Evolutionary conservation across 2,113 vertebrate species (phyloP).

Genomic region (Dendropsophus ebraccatus): DNA sequence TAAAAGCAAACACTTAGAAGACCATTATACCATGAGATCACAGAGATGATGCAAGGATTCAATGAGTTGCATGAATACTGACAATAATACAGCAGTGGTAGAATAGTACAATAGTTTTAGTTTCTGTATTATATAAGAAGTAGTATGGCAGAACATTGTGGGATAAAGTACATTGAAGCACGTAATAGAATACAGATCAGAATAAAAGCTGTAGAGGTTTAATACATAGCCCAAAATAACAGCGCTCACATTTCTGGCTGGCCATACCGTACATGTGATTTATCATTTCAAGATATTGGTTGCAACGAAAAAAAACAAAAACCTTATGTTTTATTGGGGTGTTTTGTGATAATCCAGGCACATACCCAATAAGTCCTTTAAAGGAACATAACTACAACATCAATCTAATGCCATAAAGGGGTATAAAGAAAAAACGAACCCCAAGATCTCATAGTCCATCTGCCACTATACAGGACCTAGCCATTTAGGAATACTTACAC

Average conservation of each 20-base stretch:
- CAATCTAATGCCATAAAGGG: no score
- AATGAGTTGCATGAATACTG: neutral
- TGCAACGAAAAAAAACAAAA: no score
- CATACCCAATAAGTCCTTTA: no score
- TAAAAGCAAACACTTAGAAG: neutral
- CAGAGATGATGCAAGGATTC: conserved; percentile 25
- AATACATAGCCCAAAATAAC: neutral
- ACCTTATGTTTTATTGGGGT: no score
- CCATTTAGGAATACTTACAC: no score
- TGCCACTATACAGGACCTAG: no score
- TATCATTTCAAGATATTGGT: neutral
- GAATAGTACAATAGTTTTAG: neutral
- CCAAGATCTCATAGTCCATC: no score
- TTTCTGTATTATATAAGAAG: neutral
- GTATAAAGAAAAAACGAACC: no score
- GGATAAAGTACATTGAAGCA: neutral
- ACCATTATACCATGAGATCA: neutral
- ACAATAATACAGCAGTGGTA: no score
- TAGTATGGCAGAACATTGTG: neutral
- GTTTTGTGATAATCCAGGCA: no score
- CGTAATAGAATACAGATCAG: neutral
- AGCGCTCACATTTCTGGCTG: no score
- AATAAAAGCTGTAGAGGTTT: neutral
- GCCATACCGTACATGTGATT: neutral
- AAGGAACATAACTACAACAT: no score